A percentile compares a stretch with the other conserved stretches of the same genome.
Evolutionary conservation across 2,888 invertebrate species (phyloP).

Genomic region (Cyrtodaria siliqua): DNA sequence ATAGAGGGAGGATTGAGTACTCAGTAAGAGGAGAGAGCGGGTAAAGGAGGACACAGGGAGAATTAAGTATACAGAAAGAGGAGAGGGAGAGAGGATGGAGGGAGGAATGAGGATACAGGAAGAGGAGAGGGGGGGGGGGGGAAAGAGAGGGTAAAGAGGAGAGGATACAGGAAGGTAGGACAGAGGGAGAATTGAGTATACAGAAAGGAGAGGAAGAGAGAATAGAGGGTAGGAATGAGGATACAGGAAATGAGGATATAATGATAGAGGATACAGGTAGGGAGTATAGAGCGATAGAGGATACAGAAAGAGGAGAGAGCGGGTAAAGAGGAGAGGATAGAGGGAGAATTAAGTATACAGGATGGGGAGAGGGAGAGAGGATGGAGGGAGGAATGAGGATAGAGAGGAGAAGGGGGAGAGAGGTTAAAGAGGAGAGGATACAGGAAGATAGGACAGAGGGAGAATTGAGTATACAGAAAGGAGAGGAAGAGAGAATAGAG

Average conservation of each 20-base stretch:
- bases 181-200: background rate
- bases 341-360: background rate
- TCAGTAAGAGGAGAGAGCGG: too few relatives aligned
- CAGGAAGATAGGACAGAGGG: background rate
- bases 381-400: background rate
- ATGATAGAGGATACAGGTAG: background rate
- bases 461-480: background rate
- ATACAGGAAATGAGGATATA: background rate
- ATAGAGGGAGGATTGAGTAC: background rate
- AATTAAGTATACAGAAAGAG: background rate
- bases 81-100: background rate
- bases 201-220: background rate
- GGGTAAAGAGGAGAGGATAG: background rate
- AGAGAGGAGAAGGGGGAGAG: background rate
- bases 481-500: background rate
- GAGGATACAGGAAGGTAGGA: background rate
- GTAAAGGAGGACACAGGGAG: background rate
- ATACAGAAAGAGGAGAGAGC: slow-evolving; percentile 2
- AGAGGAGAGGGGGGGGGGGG: background rate
- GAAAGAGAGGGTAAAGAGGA: background rate
- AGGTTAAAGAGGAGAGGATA: background rate
- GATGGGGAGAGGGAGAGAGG: background rate
- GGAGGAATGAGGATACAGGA: background rate
- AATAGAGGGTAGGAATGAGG: background rate
- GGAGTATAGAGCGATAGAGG: background rate